A percentile compares a stretch with the other conserved stretches of the same genome.
Conservation (phyloP, 1,140 invertebrate species). For the Scaptomyza montana region DNA sequence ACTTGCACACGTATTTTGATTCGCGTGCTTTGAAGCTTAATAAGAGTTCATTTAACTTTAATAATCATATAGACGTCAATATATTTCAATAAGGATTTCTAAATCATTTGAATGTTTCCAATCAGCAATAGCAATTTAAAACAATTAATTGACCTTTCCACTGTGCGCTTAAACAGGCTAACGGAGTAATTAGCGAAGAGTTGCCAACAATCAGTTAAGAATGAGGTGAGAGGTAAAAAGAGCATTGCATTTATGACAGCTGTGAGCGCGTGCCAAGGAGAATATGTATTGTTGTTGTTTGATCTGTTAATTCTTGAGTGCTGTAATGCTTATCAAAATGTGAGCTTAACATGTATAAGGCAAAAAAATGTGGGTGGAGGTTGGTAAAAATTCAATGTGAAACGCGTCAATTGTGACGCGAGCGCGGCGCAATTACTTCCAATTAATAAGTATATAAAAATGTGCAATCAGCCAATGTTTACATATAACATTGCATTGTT, state of each 20-base stretch:
- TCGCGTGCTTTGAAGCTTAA: no score
- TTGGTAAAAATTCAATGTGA: background rate
- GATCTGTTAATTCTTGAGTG: background rate
- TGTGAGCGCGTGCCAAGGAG: slow-evolving; percentile 17
- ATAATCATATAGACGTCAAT: no score
- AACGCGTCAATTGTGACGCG: slow-evolving; percentile 37
- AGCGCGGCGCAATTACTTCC: slow-evolving; percentile 10
- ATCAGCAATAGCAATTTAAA: no score
- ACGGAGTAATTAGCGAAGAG: slow-evolving; percentile 35
- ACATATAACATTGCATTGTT: slow-evolving; percentile 16
- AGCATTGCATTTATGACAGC: background rate
- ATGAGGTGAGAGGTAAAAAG: background rate
- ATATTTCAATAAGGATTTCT: no score
- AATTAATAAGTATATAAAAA: slow-evolving; percentile 28
- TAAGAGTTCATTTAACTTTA: no score
- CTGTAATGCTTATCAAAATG: slow-evolving; percentile 26
- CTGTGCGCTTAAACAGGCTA: slow-evolving; percentile 23
- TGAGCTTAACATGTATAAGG: background rate
- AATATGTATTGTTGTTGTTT: background rate
- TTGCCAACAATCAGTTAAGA: slow-evolving; percentile 32
- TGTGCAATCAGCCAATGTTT: slow-evolving; percentile 27
- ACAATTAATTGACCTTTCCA: background rate
- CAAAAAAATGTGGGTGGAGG: background rate
- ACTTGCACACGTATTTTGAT: no score
- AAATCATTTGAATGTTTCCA: no score